phyloP scores from a whole-genome alignment of 1,140 invertebrate species.

The Drosophila ogumai region DNA sequence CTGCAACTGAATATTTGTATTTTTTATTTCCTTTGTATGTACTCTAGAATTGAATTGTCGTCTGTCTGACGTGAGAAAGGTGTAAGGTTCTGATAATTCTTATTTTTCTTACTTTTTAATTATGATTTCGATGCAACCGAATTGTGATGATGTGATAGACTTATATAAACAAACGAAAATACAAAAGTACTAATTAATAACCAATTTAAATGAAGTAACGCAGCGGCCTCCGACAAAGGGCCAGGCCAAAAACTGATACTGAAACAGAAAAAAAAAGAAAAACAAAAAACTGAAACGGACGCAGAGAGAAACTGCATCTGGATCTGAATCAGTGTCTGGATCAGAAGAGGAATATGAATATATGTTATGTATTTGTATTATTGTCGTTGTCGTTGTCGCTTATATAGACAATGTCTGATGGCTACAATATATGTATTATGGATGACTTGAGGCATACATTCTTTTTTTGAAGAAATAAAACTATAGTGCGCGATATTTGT shows the following conservation, averaged over 20 bases:
- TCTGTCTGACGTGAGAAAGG: background rate
- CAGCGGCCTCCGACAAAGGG: constrained; percentile 38
- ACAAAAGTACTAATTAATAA: constrained; percentile 76
- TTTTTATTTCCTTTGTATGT: constrained; percentile 16
- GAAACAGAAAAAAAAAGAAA: constrained; percentile 20
- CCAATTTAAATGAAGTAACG: constrained; percentile 63
- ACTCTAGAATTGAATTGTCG: constrained; percentile 22
- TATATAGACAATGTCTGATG: constrained; percentile 58
- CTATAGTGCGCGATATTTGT: constrained; percentile 79
- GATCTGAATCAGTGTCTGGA: constrained; percentile 40
- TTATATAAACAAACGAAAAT: constrained; percentile 73
- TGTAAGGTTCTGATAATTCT: constrained; percentile 39
- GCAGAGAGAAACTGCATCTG: constrained; percentile 18
- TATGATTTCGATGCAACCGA: constrained; percentile 74
- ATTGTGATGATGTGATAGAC: constrained; percentile 83
- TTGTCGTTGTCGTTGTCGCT: constrained; percentile 63
- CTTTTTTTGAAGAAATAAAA: constrained; percentile 81
- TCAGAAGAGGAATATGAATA: constrained; percentile 53
- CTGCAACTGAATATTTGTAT: constrained; percentile 22
- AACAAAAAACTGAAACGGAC: constrained; percentile 22
- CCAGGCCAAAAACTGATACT: constrained; percentile 39
- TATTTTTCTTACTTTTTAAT: constrained; percentile 38
- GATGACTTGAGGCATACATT: constrained; percentile 81
- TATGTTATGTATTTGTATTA: constrained; percentile 78
- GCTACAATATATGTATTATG: constrained; percentile 76